Conservation (phyloP, 1,140 invertebrate genomes). For the Drosophila seguyi region DNA sequence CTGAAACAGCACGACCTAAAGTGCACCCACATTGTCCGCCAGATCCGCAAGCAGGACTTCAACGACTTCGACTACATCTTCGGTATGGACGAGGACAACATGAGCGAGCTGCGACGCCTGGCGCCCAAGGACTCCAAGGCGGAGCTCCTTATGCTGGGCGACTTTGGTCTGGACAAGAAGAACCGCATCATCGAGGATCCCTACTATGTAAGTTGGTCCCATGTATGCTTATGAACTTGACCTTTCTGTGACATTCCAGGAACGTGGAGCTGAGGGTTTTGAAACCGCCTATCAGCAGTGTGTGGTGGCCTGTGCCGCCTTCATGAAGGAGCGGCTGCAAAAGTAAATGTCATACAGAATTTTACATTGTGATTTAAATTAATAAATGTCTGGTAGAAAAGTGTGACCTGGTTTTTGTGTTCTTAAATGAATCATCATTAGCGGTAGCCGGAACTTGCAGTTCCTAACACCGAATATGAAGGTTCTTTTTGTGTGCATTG, state of each 20-base stretch:
- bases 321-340: slow-evolving; percentile 86
- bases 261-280: slow-evolving; percentile 88
- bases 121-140: slow-evolving; percentile 89
- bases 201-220: slow-evolving; percentile 90
- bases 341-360: slow-evolving; percentile 24
- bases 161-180: slow-evolving; percentile 91
- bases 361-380: slow-evolving; percentile 23
- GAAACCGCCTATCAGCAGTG: slow-evolving; percentile 91
- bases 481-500: slow-evolving; percentile 79
- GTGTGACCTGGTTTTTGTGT: slow-evolving; percentile 41
- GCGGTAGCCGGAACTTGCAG: slow-evolving; percentile 22
- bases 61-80: slow-evolving; percentile 93
- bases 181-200: slow-evolving; percentile 94
- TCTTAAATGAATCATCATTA: slow-evolving; percentile 26
- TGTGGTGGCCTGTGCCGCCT: slow-evolving; percentile 88
- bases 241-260: slow-evolving; percentile 85
- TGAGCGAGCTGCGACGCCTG: slow-evolving; percentile 88
- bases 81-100: slow-evolving; percentile 95
- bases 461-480: slow-evolving; percentile 51
- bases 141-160: slow-evolving; percentile 91
- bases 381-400: slow-evolving; percentile 33
- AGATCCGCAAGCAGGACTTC: slow-evolving; percentile 91
- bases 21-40: slow-evolving; percentile 91
- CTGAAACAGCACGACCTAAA: slow-evolving; percentile 90
- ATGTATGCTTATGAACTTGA: slow-evolving; percentile 1